Conservation (phyloP, 2,888 invertebrate genomes). For the Caenorhabditis wallacei region DNA sequence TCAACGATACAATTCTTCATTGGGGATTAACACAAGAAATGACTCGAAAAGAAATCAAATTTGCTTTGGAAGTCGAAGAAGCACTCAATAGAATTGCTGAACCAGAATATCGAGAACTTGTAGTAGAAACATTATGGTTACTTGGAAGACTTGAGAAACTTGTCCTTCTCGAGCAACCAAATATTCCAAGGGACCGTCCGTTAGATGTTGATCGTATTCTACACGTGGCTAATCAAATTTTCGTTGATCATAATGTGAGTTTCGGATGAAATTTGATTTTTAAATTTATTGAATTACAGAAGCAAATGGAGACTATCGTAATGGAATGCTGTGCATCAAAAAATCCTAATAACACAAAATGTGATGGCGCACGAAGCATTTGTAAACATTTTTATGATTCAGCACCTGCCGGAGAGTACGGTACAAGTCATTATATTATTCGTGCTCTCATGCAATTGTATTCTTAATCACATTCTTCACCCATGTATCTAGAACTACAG, state of each 20-base stretch:
- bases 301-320: constrained; percentile 92
- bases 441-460: constrained; percentile 82
- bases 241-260: constrained; percentile 94
- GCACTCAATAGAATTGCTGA: constrained; percentile 97
- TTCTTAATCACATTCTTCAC: constrained; percentile 42
- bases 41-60: constrained; percentile 98
- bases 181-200: constrained; percentile 74
- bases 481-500: constrained; percentile 11
- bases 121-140: constrained; percentile 97
- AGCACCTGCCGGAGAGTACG: constrained; percentile 97
- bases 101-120: constrained; percentile 91
- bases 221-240: constrained; percentile 94
- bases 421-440: constrained; percentile 95
- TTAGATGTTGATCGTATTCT: constrained; percentile 92
- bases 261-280: not conserved
- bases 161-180: constrained; percentile 72
- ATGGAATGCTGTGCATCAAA: constrained; percentile 91
- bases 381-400: constrained; percentile 98
- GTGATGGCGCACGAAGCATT: constrained; percentile 95
- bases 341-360: constrained; percentile 83
- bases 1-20: constrained; percentile 93
- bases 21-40: constrained; percentile 90
- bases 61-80: constrained; percentile 97
- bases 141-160: constrained; percentile 89
- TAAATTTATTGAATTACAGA: constrained; percentile 85